These are phyloP conservation scores for Beaufortia kweichowensis DNA, from an alignment of 2,113 vertebrate species.

Conservation along the genomic window DNA sequence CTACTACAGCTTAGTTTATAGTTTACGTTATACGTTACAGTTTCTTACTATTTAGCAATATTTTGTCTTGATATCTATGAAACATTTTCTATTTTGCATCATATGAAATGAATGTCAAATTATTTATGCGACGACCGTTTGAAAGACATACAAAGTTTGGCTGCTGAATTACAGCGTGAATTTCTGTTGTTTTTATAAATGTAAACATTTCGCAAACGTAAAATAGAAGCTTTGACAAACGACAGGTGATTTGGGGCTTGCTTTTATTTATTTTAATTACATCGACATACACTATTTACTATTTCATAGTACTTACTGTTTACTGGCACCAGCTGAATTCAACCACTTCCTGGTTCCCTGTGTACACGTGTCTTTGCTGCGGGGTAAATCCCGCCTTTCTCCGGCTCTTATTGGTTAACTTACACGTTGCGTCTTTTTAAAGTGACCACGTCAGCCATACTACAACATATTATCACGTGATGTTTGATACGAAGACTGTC, in stretches of 20 bases:
- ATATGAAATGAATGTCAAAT: neutral
- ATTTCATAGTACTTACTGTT: constrained; percentile 60
- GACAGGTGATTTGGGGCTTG: neutral
- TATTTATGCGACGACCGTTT: neutral
- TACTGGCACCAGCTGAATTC: constrained; percentile 42
- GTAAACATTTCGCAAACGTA: neutral
- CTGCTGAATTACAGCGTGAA: neutral
- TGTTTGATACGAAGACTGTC: neutral
- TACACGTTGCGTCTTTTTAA: neutral
- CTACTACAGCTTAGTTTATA: too few species aligned
- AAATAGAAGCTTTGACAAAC: neutral
- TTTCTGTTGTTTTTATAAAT: neutral
- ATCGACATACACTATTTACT: neutral
- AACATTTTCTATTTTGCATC: neutral
- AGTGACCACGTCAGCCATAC: neutral
- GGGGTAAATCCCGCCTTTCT: constrained; percentile 56
- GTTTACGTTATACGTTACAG: too few species aligned
- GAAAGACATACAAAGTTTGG: neutral
- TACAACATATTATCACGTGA: neutral
- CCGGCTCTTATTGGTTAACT: constrained; percentile 51
- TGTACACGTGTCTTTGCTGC: constrained; percentile 72
- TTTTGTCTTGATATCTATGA: too few species aligned
- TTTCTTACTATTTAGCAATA: too few species aligned
- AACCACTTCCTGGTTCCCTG: constrained; percentile 74
- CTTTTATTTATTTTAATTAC: constrained; percentile 16